Base-by-base conservation (phyloP, 2,113 vertebrate genomes). In the Chitala chitala region DNA sequence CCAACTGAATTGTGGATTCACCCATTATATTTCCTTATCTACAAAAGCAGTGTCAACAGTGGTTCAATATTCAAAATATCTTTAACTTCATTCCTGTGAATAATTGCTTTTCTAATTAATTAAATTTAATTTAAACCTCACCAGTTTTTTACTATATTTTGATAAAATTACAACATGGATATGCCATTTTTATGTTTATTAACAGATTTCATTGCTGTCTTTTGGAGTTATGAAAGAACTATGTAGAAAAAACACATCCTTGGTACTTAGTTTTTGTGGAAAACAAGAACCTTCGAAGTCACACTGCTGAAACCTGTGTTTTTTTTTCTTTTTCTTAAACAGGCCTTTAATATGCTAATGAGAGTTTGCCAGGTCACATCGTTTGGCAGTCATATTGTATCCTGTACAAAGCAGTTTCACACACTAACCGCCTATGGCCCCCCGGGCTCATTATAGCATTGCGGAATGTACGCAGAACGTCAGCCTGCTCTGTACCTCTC, bases 281-380 rank as follows among this genome's bases (percentile, higher is more conserved):
- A 3, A 51, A 51, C n/a, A 51, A 51, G 10, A 12, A 51, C 20
- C 44, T 46, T 46, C 5, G 44, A 46, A 46, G 44, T 12, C 44
- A 46, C 44, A 46, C 5, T 4, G 5, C 44, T 46, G 44, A 5
- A 46, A 46, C 44, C 44, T 46, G 44, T 12, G 12, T 4, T 53
- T 53, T 53, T 59, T 59, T 59, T 31, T 53, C 33, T 59, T 59
- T 31, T 31, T 59, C 33, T 59, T 5, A 61, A 61, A 61, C 31
- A 7, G 15, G 5, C 1, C 31, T 36, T 61, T 36, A 36, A 61
- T 61, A 36, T 36, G 15, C 24, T 29, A 61, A 61, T 61, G 26
- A 36, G 56, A 59, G 56, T 31, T 33, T 31, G 56, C 56, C 56
- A 36, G 58, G 58, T 61, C 31, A 36, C 58, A 36, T 61, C 24